These are phyloP conservation scores for Sesia apiformis DNA, from an alignment of 2,888 invertebrate genomes.

Conservation along the genomic window DNA sequence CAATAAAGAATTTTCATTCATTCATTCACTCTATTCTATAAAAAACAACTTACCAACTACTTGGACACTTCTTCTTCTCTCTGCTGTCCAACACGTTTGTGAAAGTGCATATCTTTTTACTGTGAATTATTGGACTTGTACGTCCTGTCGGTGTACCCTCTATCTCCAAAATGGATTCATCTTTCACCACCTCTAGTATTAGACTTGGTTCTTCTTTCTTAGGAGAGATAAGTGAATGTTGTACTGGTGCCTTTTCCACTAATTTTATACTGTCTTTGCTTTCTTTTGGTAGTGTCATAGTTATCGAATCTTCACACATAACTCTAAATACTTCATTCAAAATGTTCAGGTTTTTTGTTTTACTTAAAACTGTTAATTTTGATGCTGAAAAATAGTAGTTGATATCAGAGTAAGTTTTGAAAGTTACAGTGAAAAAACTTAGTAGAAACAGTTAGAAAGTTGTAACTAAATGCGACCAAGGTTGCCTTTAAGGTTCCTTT, in stretches of 20 bases:
- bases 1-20: too few species aligned
- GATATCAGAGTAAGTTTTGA: not conserved
- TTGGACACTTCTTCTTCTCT: constrained; percentile 54
- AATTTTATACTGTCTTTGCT: constrained; percentile 9
- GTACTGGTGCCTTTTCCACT: constrained; percentile 33
- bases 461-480: too few species aligned
- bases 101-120: constrained; percentile 25
- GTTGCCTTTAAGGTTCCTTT: too few species aligned
- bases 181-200: constrained; percentile 10
- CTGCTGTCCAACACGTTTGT: constrained; percentile 24
- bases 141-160: constrained; percentile 52
- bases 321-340: constrained; percentile 41
- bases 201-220: not conserved
- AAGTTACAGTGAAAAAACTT: too few species aligned
- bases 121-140: constrained; percentile 49
- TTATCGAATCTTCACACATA: constrained; percentile 29
- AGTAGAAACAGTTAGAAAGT: too few species aligned
- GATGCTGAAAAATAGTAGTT: constrained; percentile 26
- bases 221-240: not conserved
- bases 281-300: constrained; percentile 10
- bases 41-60: constrained; percentile 33
- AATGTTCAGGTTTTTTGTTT: constrained; percentile 43
- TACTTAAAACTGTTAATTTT: constrained; percentile 35
- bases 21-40: too few species aligned
- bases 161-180: constrained; percentile 48